phyloP scores from a whole-genome alignment of 2,888 invertebrate species.

The Mesochorus sp. region DNA sequence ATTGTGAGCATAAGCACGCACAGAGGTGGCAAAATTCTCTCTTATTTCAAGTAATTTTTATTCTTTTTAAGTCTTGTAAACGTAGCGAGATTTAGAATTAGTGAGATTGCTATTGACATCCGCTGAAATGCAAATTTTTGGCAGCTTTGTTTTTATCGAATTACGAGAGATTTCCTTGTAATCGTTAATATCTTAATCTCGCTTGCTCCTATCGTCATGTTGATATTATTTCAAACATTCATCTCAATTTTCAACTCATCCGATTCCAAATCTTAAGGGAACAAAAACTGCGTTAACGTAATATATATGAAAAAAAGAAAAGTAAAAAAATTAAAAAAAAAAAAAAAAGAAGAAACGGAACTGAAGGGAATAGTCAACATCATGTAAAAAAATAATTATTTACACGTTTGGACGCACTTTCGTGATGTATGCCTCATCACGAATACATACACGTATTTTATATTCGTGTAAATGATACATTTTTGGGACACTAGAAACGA shows the following conservation, averaged over 20 bases:
- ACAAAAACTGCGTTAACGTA: constrained; percentile 50
- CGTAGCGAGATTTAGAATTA: not conserved
- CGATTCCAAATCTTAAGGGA: constrained; percentile 49
- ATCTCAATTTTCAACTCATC: constrained; percentile 4
- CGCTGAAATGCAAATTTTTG: too few relatives aligned
- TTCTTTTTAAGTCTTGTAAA: not conserved
- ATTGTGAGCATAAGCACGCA: constrained; percentile 50
- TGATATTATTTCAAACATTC: not conserved
- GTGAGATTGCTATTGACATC: too few relatives aligned
- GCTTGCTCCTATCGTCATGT: too few relatives aligned
- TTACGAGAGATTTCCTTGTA: too few relatives aligned
- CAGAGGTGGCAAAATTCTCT: constrained; percentile 57
- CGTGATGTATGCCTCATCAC: not conserved
- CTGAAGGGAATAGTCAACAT: not conserved
- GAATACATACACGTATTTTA: constrained; percentile 3
- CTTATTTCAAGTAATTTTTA: constrained; percentile 1
- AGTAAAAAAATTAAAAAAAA: constrained; percentile 36
- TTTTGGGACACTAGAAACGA: too few relatives aligned
- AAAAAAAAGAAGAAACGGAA: not conserved
- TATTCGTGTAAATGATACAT: too few relatives aligned
- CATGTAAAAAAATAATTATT: constrained; percentile 26
- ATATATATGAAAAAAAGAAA: constrained; percentile 29
- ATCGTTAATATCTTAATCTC: constrained; percentile 20
- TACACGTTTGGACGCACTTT: constrained; percentile 57
- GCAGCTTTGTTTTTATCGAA: too few relatives aligned